Evolutionary conservation across 2,797 vertebrate genomes (phyloP).

Genomic region (Chloroceryle inda): DNA sequence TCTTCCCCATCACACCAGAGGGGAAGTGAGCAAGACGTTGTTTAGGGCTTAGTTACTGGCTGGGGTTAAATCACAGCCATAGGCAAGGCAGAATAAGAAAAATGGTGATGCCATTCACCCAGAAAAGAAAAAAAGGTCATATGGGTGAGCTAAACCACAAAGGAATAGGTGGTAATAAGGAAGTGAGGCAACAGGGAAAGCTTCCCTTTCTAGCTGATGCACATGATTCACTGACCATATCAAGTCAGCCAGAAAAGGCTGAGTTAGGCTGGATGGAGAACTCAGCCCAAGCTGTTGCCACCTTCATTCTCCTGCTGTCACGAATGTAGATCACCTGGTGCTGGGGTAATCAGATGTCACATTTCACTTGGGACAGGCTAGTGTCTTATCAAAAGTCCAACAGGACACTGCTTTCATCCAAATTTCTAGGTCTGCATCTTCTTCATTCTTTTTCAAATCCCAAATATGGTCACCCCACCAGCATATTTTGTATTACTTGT

Average conservation of each 20-base stretch:
- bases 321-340: not conserved
- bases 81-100: not conserved
- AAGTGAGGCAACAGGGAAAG: not conserved
- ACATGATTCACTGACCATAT: not conserved
- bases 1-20: not conserved
- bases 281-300: not conserved
- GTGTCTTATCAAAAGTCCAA: not conserved
- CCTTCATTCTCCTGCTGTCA: not conserved
- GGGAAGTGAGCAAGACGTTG: not conserved
- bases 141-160: not conserved
- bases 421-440: not conserved
- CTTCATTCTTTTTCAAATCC: not conserved
- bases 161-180: not conserved
- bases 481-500: not conserved
- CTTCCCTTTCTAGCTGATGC: not conserved
- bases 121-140: not conserved
- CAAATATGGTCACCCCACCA: not conserved
- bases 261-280: not conserved
- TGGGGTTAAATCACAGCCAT: not conserved
- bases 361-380: not conserved
- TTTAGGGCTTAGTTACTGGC: not conserved
- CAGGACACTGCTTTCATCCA: not conserved
- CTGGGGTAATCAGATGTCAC: rapidly evolving
- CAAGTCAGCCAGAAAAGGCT: not conserved
- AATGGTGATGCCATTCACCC: not conserved